Evolutionary conservation across 2,888 invertebrate genomes (phyloP).

Genomic region (Hirtodrosophila trivittata): DNA sequence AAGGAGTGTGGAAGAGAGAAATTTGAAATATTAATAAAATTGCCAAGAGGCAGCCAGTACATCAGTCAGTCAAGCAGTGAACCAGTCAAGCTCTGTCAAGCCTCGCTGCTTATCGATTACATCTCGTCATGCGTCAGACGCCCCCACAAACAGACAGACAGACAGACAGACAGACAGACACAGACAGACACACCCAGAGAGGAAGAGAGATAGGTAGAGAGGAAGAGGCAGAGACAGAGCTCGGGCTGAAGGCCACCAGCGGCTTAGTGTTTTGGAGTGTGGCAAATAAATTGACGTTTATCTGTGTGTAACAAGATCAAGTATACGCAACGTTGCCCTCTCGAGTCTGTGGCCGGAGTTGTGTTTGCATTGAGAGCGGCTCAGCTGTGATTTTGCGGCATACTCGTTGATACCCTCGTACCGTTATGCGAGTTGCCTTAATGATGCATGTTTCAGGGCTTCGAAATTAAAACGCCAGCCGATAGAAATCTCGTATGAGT

Average conservation of each 20-base stretch:
- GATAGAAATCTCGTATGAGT: constrained; percentile 62
- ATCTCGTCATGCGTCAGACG: constrained; percentile 55
- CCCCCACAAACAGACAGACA: constrained; percentile 23
- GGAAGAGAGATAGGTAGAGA: not conserved
- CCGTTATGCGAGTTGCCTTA: constrained; percentile 18
- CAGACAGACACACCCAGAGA: constrained; percentile 7
- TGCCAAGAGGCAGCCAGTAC: constrained; percentile 45
- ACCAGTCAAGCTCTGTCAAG: constrained; percentile 48
- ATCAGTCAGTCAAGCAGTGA: constrained; percentile 36
- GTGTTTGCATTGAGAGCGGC: constrained; percentile 24
- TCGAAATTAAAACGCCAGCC: constrained; percentile 26
- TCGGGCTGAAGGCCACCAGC: constrained; percentile 50
- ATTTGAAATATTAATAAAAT: constrained; percentile 62
- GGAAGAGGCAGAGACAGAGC: constrained; percentile 2
- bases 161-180: constrained; percentile 4
- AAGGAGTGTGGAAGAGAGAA: not conserved
- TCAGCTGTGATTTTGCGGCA: constrained; percentile 62
- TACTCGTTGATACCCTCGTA: constrained; percentile 34
- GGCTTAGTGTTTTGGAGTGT: constrained; percentile 76
- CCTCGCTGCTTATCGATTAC: constrained; percentile 72
- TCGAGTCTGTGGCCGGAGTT: constrained; percentile 6
- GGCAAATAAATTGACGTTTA: constrained; percentile 79
- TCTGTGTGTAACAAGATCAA: constrained; percentile 78
- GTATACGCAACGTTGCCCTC: constrained; percentile 68
- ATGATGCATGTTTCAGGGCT: constrained; percentile 41